phyloP scores from a whole-genome alignment of 2,888 invertebrate species.

The Hemistola chrysoprasaria region DNA sequence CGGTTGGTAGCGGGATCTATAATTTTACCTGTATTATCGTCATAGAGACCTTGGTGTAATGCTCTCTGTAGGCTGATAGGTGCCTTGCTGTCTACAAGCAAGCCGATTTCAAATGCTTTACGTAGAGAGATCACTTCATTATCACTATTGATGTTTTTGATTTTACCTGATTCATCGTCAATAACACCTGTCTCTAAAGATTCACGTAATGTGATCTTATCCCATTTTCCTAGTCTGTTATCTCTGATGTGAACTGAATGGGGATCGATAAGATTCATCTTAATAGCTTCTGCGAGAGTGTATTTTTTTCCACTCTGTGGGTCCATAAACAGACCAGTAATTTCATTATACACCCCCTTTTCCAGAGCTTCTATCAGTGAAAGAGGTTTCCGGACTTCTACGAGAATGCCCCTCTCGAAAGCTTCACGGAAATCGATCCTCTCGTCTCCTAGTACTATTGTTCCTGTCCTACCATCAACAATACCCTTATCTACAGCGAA shows the following conservation, averaged over 20 bases:
- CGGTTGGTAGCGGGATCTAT: constrained; percentile 90
- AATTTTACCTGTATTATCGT: constrained; percentile 90
- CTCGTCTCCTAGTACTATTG: constrained; percentile 83
- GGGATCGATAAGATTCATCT: constrained; percentile 90
- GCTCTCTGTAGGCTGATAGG: constrained; percentile 92
- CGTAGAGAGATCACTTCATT: constrained; percentile 86
- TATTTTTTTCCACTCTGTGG: constrained; percentile 90
- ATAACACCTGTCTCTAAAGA: constrained; percentile 90
- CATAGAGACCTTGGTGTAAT: constrained; percentile 92
- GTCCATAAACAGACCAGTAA: constrained; percentile 91
- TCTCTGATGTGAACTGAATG: constrained; percentile 92
- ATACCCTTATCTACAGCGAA: constrained; percentile 90
- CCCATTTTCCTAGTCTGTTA: constrained; percentile 87
- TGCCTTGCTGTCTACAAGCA: constrained; percentile 90
- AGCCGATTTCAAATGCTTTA: constrained; percentile 90
- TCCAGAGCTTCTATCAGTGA: constrained; percentile 91
- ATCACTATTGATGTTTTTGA: constrained; percentile 86
- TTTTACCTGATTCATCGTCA: constrained; percentile 86
- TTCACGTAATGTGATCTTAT: constrained; percentile 89
- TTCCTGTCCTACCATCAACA: constrained; percentile 89
- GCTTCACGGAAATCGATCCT: constrained; percentile 91
- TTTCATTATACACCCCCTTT: constrained; percentile 90
- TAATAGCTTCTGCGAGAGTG: constrained; percentile 91
- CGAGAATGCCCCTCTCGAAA: constrained; percentile 90
- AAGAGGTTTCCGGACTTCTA: constrained; percentile 91